Conservation (phyloP, 2,888 invertebrate genomes). For the Spialia ferax region DNA sequence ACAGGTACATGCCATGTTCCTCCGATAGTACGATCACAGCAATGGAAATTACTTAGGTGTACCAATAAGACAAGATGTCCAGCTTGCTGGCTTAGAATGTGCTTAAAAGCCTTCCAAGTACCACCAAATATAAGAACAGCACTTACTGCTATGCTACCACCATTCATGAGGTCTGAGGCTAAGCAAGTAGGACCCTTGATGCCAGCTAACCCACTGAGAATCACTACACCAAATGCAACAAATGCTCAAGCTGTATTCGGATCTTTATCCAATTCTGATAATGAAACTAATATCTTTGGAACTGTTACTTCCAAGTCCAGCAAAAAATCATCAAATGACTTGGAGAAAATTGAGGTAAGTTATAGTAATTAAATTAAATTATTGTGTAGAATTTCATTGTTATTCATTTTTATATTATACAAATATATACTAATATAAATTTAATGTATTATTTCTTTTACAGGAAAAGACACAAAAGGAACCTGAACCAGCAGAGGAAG, state of each 20-base stretch:
- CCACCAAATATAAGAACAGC: slow-evolving; percentile 89
- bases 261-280: slow-evolving; percentile 61
- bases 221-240: slow-evolving; percentile 57
- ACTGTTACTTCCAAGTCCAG: slow-evolving; percentile 57
- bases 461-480: slow-evolving; percentile 72
- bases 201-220: slow-evolving; percentile 69
- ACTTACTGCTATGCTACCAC: slow-evolving; percentile 90
- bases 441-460: slow-evolving; percentile 41
- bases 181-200: slow-evolving; percentile 60
- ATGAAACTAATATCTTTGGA: slow-evolving; percentile 72
- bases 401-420: too few species aligned
- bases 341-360: slow-evolving; percentile 71
- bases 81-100: slow-evolving; percentile 95
- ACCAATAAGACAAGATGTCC: slow-evolving; percentile 92
- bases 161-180: slow-evolving; percentile 84
- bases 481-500: slow-evolving; percentile 57
- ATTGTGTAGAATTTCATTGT: too few species aligned
- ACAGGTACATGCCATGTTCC: slow-evolving; percentile 90
- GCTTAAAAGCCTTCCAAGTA: slow-evolving; percentile 92
- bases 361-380: neutral
- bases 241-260: slow-evolving; percentile 63
- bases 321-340: slow-evolving; percentile 66
- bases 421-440: too few species aligned
- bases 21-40: slow-evolving; percentile 90
- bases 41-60: slow-evolving; percentile 89